Percentiles rank a stretch among this genome's conserved stretches.
phyloP scores from a whole-genome alignment of 2,797 vertebrate species.

The Falco rusticolus region DNA sequence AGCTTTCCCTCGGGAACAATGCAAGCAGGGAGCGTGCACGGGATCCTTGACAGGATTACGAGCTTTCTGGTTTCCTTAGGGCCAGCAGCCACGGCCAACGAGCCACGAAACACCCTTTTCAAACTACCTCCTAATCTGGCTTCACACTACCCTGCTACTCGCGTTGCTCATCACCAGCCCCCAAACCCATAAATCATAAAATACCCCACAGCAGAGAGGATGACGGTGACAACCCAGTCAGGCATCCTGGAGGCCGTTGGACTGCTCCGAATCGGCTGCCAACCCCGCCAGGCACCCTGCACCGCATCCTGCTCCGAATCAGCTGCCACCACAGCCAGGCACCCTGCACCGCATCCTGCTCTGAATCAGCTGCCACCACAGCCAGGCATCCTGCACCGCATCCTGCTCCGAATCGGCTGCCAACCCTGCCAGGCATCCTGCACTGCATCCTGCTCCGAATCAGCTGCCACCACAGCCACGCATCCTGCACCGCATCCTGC shows the following conservation, averaged over 20 bases:
- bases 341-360: no score
- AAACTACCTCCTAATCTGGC: background rate
- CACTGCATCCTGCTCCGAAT: no score
- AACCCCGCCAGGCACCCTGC: background rate
- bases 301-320: background rate
- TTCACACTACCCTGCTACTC: background rate
- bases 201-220: background rate
- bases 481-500: no score
- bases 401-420: no score
- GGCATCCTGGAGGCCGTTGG: no score
- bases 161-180: accelerated
- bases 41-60: background rate
- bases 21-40: accelerated
- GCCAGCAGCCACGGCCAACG: background rate
- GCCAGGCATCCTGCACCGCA: no score
- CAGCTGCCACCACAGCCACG: no score
- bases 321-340: no score
- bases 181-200: accelerated
- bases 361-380: no score
- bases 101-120: background rate
- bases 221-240: background rate
- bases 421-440: no score
- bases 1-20: background rate
- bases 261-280: background rate
- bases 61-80: background rate